Evolutionary conservation across 2,888 invertebrate species (phyloP).

Genomic region (Chironomus tentans): DNA sequence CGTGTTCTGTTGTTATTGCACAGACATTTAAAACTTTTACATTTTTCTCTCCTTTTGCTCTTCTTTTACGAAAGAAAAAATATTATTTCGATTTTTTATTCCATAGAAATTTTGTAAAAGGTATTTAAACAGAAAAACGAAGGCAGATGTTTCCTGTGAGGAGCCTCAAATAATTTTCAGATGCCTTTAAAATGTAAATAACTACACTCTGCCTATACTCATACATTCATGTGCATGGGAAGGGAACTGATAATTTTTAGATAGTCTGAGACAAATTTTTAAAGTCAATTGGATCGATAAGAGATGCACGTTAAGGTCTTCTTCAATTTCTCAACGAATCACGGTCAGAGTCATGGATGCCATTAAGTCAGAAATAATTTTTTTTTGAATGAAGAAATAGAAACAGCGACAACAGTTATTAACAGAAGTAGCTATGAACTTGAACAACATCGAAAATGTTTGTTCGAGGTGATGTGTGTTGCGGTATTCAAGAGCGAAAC

Average conservation of each 20-base stretch:
- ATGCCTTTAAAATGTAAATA: not conserved
- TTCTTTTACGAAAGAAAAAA: not conserved
- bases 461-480: not conserved
- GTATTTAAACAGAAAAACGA: not conserved
- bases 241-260: not conserved
- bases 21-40: slow-evolving; percentile 3
- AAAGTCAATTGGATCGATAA: not conserved
- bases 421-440: not conserved
- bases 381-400: not conserved
- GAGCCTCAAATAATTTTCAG: not conserved
- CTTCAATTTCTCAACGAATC: too few relatives aligned
- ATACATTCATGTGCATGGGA: not conserved
- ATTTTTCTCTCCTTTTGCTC: not conserved
- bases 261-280: not conserved
- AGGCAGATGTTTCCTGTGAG: slow-evolving; percentile 1
- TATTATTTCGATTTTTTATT: not conserved
- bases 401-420: not conserved
- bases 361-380: not conserved
- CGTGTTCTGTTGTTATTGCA: not conserved
- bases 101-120: not conserved
- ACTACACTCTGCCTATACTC: not conserved
- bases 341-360: not conserved
- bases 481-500: not conserved
- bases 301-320: not conserved
- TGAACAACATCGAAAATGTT: slow-evolving; percentile 1